Percentiles rank a stretch among this genome's conserved stretches.
Conservation (phyloP, 2,797 vertebrate species). For the Sardinella longiceps region DNA sequence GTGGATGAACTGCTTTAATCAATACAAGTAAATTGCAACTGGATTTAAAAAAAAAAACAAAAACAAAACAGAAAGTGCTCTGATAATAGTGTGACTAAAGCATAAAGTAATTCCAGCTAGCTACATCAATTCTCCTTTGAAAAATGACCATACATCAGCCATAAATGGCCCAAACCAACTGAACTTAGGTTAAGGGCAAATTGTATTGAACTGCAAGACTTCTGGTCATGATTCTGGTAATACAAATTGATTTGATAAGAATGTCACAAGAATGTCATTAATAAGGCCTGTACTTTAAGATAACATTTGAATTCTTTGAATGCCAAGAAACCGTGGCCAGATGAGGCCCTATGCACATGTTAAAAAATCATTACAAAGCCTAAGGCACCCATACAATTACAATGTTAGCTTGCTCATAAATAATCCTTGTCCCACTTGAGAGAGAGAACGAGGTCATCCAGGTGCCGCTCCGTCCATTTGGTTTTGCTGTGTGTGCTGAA, state of each 20-base stretch:
- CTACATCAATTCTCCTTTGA: background rate
- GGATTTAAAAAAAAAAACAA: background rate
- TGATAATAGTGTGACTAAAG: too few species aligned
- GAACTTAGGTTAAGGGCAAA: background rate
- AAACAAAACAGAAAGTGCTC: too few species aligned
- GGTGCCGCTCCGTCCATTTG: slow-evolving; percentile 1
- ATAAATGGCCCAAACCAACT: background rate
- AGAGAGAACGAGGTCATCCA: background rate
- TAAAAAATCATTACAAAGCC: slow-evolving; percentile 29
- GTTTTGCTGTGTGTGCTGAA: slow-evolving; percentile 14
- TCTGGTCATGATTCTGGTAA: background rate
- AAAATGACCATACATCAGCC: background rate
- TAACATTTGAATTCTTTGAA: background rate
- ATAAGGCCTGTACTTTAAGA: background rate
- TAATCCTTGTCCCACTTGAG: slow-evolving; percentile 1
- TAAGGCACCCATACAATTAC: slow-evolving; percentile 18
- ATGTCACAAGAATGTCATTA: background rate
- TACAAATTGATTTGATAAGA: background rate
- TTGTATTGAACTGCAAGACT: background rate
- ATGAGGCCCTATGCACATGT: background rate
- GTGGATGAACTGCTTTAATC: background rate
- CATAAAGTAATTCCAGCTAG: too few species aligned
- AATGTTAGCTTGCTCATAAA: slow-evolving; percentile 17
- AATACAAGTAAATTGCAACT: slow-evolving; percentile 8
- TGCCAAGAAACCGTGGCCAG: background rate